Conservation (phyloP, 1,140 invertebrate genomes). For the Thalassaphorura encarpata region DNA sequence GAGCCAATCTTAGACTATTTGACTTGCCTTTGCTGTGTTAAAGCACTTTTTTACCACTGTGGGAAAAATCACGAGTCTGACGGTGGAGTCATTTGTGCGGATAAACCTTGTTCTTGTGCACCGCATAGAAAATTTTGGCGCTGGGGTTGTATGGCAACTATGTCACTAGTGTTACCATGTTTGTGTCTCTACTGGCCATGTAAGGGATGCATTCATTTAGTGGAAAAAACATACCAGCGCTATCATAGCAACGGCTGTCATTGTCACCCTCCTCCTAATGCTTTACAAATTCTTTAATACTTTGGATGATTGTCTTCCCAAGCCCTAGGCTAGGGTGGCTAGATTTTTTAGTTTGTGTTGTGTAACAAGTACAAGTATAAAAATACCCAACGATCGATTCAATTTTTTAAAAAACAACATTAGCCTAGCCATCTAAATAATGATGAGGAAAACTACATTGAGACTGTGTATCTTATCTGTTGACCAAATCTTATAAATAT, state of each 20-base stretch:
- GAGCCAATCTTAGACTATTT: conserved; percentile 75
- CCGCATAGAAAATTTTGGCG: conserved; percentile 56
- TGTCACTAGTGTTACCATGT: conserved; percentile 73
- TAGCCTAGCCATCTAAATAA: too few relatives aligned
- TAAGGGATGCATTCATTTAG: conserved; percentile 61
- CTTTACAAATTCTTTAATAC: too few relatives aligned
- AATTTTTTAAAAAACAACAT: too few relatives aligned
- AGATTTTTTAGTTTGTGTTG: too few relatives aligned
- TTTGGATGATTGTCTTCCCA: too few relatives aligned
- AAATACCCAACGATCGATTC: too few relatives aligned
- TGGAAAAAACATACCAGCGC: conserved; percentile 69
- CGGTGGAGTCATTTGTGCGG: conserved; percentile 55
- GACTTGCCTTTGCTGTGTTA: conserved; percentile 86
- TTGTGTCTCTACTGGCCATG: conserved; percentile 86
- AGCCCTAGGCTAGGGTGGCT: too few relatives aligned
- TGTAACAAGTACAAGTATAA: too few relatives aligned
- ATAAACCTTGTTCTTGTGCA: conserved; percentile 75
- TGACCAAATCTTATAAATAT: too few relatives aligned
- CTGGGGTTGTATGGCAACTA: conserved; percentile 71
- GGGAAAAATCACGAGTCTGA: conserved; percentile 58
- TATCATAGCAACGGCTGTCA: conserved; percentile 59
- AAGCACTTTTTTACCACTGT: conserved; percentile 85
- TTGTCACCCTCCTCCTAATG: conserved; percentile 36
- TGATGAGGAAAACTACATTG: not conserved
- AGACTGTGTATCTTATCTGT: too few relatives aligned